Evolutionary conservation across 2,797 vertebrate species (phyloP).

Genomic region (Gymnopithys bicolor): DNA sequence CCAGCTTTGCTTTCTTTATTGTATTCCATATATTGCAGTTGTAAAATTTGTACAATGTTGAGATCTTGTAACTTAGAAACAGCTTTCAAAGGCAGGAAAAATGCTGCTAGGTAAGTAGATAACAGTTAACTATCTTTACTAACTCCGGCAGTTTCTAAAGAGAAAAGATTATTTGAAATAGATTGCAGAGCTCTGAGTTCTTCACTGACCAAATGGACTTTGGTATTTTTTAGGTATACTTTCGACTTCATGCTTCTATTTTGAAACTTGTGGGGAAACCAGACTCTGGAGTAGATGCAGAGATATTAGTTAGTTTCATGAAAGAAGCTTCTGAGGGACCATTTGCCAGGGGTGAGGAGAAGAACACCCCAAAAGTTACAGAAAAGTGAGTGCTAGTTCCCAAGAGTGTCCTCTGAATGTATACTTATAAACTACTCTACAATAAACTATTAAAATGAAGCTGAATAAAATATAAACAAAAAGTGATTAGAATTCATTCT

Average conservation of each 20-base stretch:
- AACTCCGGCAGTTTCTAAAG: neutral
- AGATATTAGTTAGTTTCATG: slow-evolving; percentile 88
- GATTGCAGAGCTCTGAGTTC: neutral
- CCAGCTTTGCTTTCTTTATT: neutral
- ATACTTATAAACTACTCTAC: neutral
- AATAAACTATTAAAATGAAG: neutral
- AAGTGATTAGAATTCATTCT: neutral
- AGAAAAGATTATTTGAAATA: neutral
- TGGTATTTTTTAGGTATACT: slow-evolving; percentile 84
- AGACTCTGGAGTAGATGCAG: slow-evolving; percentile 84
- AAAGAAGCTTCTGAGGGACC: slow-evolving; percentile 91
- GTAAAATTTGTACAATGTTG: neutral
- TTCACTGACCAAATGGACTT: slow-evolving; percentile 5
- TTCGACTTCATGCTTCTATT: slow-evolving; percentile 92
- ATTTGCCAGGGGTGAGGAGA: slow-evolving; percentile 96
- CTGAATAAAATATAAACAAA: neutral
- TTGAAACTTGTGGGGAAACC: slow-evolving; percentile 89
- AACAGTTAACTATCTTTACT: neutral
- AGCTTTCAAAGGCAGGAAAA: neutral
- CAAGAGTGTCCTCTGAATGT: neutral
- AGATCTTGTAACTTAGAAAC: neutral
- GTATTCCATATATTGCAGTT: neutral
- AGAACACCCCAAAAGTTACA: slow-evolving; percentile 87
- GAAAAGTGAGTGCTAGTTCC: slow-evolving; percentile 89
- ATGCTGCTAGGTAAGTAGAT: neutral